Conservation (phyloP, 2,113 vertebrate species). For the Elephantulus edwardii region DNA sequence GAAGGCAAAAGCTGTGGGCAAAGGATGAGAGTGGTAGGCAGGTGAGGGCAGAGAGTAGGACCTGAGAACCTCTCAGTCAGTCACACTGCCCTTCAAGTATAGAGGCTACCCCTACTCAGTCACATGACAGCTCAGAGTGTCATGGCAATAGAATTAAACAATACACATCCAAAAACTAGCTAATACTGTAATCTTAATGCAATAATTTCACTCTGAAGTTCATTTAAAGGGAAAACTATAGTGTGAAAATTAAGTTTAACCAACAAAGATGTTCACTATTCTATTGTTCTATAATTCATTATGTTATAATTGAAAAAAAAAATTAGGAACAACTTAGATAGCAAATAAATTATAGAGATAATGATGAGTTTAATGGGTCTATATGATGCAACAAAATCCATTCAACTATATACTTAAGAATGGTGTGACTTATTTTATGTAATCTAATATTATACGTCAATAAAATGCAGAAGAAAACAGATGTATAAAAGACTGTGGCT, state of each 20-base stretch:
- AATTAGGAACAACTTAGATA: not conserved
- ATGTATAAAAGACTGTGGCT: not conserved
- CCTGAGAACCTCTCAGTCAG: not conserved
- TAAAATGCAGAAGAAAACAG: not conserved
- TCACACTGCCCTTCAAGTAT: not conserved
- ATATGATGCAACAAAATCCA: not conserved
- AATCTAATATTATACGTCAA: not conserved
- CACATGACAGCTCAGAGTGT: not conserved
- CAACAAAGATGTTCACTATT: not conserved
- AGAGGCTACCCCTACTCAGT: not conserved
- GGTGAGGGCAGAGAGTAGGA: not conserved
- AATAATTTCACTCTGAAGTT: not conserved
- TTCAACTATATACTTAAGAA: not conserved
- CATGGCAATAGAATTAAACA: not conserved
- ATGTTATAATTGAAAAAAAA: constrained; percentile 15
- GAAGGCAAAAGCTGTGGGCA: not conserved
- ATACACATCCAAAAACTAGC: not conserved
- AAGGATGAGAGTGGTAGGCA: not conserved
- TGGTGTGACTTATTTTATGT: not conserved
- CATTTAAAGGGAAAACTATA: constrained; percentile 28
- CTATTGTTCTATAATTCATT: too few relatives aligned
- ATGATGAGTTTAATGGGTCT: not conserved
- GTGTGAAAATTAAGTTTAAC: constrained; percentile 1
- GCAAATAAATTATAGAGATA: constrained; percentile 11
- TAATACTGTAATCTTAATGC: not conserved